A percentile compares a stretch with the other conserved stretches of the same genome.
Evolutionary conservation across 2,888 invertebrate genomes (phyloP).

Genomic region (Nasonia oneida): DNA sequence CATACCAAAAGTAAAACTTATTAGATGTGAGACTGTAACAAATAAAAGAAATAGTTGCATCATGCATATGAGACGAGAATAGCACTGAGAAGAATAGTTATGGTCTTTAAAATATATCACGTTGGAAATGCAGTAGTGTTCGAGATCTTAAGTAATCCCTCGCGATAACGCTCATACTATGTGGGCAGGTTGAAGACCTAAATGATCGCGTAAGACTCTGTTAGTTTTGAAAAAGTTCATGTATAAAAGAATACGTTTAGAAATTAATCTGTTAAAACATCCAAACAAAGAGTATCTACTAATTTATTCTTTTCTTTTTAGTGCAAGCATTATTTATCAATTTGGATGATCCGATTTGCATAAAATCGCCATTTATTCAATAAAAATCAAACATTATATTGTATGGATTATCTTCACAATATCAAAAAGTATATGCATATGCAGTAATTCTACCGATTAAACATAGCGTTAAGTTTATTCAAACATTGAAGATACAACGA

Average conservation of each 20-base stretch:
- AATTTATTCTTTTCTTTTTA: too few species aligned
- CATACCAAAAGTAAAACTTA: background rate
- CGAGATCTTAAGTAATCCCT: background rate
- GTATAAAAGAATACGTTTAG: background rate
- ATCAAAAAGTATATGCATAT: background rate
- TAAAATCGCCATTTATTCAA: background rate
- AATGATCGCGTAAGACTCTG: background rate
- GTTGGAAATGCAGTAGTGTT: background rate
- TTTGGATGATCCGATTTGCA: background rate
- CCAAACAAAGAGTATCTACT: too few species aligned
- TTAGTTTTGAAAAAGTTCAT: background rate
- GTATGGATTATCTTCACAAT: too few species aligned
- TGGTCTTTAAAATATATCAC: background rate
- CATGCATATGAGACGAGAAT: background rate
- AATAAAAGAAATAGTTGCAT: background rate
- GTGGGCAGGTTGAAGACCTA: background rate
- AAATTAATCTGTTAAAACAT: background rate
- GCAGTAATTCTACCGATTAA: background rate
- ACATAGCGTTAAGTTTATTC: background rate
- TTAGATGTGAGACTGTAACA: background rate
- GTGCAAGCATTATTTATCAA: background rate
- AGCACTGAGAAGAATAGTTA: background rate
- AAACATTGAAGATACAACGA: background rate
- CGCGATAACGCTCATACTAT: background rate
- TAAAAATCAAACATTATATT: too few species aligned